Evolutionary conservation across 2,113 vertebrate genomes (phyloP).

Genomic region (Columba janthina): DNA sequence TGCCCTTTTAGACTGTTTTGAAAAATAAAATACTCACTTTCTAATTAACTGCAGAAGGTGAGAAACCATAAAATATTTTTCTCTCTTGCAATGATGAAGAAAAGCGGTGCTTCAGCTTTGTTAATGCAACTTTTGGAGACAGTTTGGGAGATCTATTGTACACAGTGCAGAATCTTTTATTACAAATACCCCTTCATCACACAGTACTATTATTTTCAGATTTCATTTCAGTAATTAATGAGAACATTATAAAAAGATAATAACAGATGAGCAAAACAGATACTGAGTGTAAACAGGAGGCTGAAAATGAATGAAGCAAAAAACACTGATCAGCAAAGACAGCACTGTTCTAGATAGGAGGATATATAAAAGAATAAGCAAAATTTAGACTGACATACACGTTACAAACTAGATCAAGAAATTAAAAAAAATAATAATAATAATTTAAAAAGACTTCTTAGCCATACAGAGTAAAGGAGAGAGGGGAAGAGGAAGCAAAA

Average conservation of each 20-base stretch:
- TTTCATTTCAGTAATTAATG: not conserved
- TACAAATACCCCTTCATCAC: not conserved
- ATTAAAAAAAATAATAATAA: not conserved
- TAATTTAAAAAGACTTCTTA: not conserved
- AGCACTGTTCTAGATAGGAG: not conserved
- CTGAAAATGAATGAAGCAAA: not conserved
- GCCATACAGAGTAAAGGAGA: not conserved
- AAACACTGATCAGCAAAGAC: not conserved
- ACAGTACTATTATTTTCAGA: not conserved
- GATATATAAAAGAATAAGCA: not conserved
- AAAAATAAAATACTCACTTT: not conserved
- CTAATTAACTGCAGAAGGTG: not conserved
- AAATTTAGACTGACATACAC: not conserved
- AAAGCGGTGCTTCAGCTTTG: not conserved
- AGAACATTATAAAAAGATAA: not conserved
- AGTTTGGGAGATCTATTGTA: not conserved
- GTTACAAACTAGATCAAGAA: not conserved
- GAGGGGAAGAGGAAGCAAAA: not conserved
- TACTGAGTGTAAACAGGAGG: not conserved
- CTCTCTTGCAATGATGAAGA: not conserved
- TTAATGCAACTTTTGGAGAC: not conserved
- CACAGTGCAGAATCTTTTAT: not conserved
- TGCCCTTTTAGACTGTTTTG: not conserved
- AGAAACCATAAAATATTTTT: not conserved
- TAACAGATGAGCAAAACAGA: not conserved